Conservation (phyloP, 2,888 invertebrate genomes). For the Aphrophora alni region DNA sequence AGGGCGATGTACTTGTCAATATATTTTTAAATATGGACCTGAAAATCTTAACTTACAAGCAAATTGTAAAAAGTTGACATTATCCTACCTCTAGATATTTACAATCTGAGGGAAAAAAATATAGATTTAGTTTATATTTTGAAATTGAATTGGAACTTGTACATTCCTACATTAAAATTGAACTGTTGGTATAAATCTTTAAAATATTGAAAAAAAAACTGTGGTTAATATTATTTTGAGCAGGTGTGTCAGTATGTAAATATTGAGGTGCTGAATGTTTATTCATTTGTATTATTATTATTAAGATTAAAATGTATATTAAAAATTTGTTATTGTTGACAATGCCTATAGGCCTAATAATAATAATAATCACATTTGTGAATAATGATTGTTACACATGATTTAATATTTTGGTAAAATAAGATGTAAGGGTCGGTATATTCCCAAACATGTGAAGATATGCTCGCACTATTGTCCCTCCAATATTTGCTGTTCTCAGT, state of each 20-base stretch:
- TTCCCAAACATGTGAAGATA: too few species aligned
- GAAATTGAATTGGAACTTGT: neutral
- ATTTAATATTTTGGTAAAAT: too few species aligned
- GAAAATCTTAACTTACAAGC: too few species aligned
- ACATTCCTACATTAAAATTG: neutral
- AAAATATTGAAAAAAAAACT: neutral
- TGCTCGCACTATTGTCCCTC: neutral
- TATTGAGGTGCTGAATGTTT: neutral
- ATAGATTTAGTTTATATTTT: too few species aligned
- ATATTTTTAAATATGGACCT: too few species aligned
- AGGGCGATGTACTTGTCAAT: too few species aligned
- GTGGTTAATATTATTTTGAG: neutral
- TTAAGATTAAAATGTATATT: neutral
- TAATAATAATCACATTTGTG: too few species aligned
- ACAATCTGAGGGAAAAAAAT: too few species aligned
- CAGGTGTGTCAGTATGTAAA: neutral
- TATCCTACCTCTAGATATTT: too few species aligned
- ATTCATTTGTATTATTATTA: neutral
- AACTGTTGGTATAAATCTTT: neutral
- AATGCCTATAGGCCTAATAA: too few species aligned
- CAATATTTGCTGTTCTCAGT: constrained; percentile 1
- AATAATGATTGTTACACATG: neutral
- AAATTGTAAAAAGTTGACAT: too few species aligned
- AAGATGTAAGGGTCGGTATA: too few species aligned
- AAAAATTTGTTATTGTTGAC: neutral